Conservation (phyloP, 1,140 invertebrate species). For the Polypedilum pembai region DNA sequence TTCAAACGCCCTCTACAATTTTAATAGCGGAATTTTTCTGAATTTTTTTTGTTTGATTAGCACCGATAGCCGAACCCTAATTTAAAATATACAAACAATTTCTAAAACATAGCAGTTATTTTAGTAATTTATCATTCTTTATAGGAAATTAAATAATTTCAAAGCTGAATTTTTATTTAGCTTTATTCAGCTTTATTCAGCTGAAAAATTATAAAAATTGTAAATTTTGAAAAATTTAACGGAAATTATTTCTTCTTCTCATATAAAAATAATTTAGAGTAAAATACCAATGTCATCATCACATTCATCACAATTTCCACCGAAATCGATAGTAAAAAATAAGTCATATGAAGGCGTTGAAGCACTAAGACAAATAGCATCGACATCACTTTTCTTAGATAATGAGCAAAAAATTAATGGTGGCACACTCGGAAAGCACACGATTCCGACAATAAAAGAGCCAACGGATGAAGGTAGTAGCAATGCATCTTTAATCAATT, state of each 20-base stretch:
- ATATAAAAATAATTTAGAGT: slow-evolving; percentile 31
- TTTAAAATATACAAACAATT: too few relatives aligned
- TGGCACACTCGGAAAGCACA: slow-evolving; percentile 34
- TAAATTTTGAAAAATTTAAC: too few relatives aligned
- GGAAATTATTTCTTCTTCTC: background rate
- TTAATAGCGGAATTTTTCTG: too few relatives aligned
- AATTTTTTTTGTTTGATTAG: too few relatives aligned
- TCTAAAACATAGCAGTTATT: too few relatives aligned
- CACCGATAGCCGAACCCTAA: too few relatives aligned
- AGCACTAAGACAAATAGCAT: slow-evolving; percentile 43
- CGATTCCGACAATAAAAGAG: slow-evolving; percentile 42
- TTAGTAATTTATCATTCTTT: too few relatives aligned
- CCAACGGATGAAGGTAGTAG: slow-evolving; percentile 35
- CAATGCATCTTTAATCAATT: background rate
- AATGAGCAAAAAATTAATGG: slow-evolving; percentile 37
- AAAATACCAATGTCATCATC: slow-evolving; percentile 37
- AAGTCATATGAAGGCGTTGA: slow-evolving; percentile 42
- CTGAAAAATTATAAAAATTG: too few relatives aligned
- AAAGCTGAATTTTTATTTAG: too few relatives aligned
- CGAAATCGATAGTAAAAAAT: slow-evolving; percentile 42
- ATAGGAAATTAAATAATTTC: too few relatives aligned
- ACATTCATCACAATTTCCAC: slow-evolving; percentile 35
- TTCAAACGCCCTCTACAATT: too few relatives aligned
- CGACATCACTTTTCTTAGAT: slow-evolving; percentile 43
- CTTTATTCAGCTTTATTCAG: too few relatives aligned